Percentiles rank a stretch among this genome's conserved stretches.
phyloP scores from a whole-genome alignment of 1,140 invertebrate species.

The Meloidogyne floridensis region DNA sequence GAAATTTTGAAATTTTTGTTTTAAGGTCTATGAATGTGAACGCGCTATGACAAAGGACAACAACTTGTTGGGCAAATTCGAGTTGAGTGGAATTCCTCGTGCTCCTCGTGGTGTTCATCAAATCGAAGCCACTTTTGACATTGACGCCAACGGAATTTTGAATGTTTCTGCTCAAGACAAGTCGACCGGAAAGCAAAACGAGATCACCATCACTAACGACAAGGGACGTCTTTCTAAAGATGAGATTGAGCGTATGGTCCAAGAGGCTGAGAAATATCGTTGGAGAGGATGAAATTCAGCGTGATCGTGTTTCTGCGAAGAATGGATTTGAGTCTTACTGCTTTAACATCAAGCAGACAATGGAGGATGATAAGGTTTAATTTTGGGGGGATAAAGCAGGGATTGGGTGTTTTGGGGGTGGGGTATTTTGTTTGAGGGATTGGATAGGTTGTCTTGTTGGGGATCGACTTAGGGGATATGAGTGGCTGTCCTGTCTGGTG shows the following conservation, averaged over 20 bases:
- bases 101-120: slow-evolving; percentile 71
- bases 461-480: too few species aligned
- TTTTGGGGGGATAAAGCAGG: not conserved
- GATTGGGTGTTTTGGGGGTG: too few species aligned
- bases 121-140: slow-evolving; percentile 97
- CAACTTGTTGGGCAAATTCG: slow-evolving; percentile 66
- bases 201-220: slow-evolving; percentile 88
- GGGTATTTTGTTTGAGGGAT: too few species aligned
- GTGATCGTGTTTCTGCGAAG: slow-evolving; percentile 80
- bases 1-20: too few species aligned
- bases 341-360: slow-evolving; percentile 86
- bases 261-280: slow-evolving; percentile 91
- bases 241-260: slow-evolving; percentile 95
- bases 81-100: slow-evolving; percentile 72
- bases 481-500: too few species aligned
- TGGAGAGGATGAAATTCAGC: slow-evolving; percentile 87
- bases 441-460: too few species aligned
- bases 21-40: slow-evolving; percentile 50
- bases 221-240: slow-evolving; percentile 93
- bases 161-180: slow-evolving; percentile 78
- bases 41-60: slow-evolving; percentile 52
- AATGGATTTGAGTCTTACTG: slow-evolving; percentile 92
- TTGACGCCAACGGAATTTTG: slow-evolving; percentile 98
- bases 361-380: slow-evolving; percentile 68
- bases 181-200: slow-evolving; percentile 89